phyloP scores from a whole-genome alignment of 2,113 vertebrate genomes.

The Heptranchias perlo region DNA sequence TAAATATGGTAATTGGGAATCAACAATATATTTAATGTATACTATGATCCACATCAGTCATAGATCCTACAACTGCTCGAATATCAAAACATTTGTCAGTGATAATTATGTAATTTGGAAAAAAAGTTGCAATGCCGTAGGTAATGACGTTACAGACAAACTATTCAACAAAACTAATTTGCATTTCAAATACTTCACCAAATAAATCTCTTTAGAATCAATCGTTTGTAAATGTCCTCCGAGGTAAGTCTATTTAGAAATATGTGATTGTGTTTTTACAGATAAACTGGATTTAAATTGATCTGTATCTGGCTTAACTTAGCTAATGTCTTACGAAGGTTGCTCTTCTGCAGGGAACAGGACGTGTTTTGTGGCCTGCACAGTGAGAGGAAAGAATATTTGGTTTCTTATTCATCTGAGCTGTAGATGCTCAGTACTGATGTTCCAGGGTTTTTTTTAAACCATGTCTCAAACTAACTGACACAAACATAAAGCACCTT shows the following conservation, averaged over 20 bases:
- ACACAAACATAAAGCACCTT: neutral
- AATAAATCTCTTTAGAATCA: neutral
- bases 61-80: neutral
- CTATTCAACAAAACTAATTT: neutral
- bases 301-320: neutral
- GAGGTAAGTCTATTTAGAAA: neutral
- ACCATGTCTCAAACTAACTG: neutral
- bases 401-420: neutral
- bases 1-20: neutral
- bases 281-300: slow-evolving; percentile 27
- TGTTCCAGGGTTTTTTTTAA: neutral
- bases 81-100: neutral
- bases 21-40: neutral
- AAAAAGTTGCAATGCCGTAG: neutral
- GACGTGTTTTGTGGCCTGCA: neutral
- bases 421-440: neutral
- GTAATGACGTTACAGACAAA: neutral
- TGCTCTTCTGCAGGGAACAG: neutral
- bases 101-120: neutral
- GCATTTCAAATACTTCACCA: neutral
- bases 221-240: slow-evolving; percentile 10
- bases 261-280: neutral
- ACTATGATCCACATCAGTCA: neutral
- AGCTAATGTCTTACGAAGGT: neutral
- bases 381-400: neutral